phyloP scores from a whole-genome alignment of 1,140 invertebrate genomes.

The Drosophila carrolli region DNA sequence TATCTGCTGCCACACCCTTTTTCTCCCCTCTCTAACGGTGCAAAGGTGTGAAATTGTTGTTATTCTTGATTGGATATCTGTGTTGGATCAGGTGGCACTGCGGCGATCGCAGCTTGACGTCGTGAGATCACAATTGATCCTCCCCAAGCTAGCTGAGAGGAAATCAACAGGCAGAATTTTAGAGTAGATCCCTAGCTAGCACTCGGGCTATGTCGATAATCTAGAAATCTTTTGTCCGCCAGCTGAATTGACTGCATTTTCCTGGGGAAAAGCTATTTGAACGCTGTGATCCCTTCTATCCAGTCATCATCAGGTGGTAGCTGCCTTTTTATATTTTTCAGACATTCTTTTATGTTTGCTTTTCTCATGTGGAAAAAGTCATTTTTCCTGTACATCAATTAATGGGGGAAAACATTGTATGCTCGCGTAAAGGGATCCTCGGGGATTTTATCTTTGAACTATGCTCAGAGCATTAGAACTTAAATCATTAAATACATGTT shows the following conservation, averaged over 20 bases:
- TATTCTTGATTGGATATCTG: slow-evolving; percentile 43
- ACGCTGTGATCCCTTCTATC: slow-evolving; percentile 17
- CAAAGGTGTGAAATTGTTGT: slow-evolving; percentile 70
- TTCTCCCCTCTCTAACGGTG: slow-evolving; percentile 57
- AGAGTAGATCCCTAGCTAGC: not conserved
- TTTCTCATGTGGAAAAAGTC: slow-evolving; percentile 56
- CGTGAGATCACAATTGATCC: slow-evolving; percentile 72
- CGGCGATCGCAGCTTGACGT: slow-evolving; percentile 62
- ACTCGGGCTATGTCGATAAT: slow-evolving; percentile 49
- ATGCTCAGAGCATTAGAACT: too few relatives aligned
- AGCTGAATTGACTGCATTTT: slow-evolving; percentile 23
- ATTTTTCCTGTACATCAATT: slow-evolving; percentile 44
- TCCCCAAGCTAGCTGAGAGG: slow-evolving; percentile 39
- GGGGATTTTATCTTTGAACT: not conserved
- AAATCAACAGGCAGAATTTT: slow-evolving; percentile 5
- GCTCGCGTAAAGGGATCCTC: slow-evolving; percentile 7
- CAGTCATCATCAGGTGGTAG: slow-evolving; percentile 35
- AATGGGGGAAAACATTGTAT: slow-evolving; percentile 36
- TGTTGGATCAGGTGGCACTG: slow-evolving; percentile 70
- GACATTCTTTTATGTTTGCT: slow-evolving; percentile 21
- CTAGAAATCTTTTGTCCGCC: slow-evolving; percentile 68
- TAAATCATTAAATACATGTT: too few relatives aligned
- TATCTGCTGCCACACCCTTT: slow-evolving; percentile 20
- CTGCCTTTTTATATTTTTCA: slow-evolving; percentile 29
- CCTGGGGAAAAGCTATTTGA: slow-evolving; percentile 23